Conservation (phyloP, 2,797 vertebrate species). For the Esox masquinongy region DNA sequence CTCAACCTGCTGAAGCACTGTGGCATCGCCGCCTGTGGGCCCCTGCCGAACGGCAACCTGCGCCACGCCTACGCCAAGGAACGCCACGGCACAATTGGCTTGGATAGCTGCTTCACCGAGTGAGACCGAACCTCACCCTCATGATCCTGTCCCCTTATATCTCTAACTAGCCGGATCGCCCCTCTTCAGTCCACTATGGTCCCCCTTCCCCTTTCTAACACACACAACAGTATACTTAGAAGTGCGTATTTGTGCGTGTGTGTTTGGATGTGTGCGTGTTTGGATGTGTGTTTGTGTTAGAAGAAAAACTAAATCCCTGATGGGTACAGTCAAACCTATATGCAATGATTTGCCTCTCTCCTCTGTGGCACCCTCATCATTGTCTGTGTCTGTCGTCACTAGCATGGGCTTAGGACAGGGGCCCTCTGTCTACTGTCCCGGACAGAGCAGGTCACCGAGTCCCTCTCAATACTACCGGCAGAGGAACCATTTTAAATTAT, state of each 20-base stretch:
- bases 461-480: not conserved
- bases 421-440: not conserved
- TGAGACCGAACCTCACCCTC: slow-evolving; percentile 53
- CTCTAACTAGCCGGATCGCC: slow-evolving; percentile 19
- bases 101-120: slow-evolving; percentile 84
- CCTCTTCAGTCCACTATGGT: not conserved
- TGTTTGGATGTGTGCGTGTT: slow-evolving; percentile 16
- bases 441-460: slow-evolving; percentile 4
- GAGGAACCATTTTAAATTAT: not conserved
- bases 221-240: slow-evolving; percentile 23
- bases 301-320: slow-evolving; percentile 28
- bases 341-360: slow-evolving; percentile 14
- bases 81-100: slow-evolving; percentile 67
- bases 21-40: slow-evolving; percentile 82
- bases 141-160: slow-evolving; percentile 10
- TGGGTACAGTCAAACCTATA: slow-evolving; percentile 44
- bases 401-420: not conserved
- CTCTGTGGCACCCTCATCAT: not conserved
- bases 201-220: not conserved
- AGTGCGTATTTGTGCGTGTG: slow-evolving; percentile 1
- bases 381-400: not conserved
- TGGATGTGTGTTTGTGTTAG: slow-evolving; percentile 11
- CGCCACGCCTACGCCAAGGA: slow-evolving; percentile 81
- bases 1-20: slow-evolving; percentile 92
- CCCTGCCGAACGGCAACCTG: slow-evolving; percentile 81